Percentiles rank a stretch among this genome's conserved stretches.
phyloP scores from a whole-genome alignment of 2,113 vertebrate species.

The Periophthalmodon schlosseri region DNA sequence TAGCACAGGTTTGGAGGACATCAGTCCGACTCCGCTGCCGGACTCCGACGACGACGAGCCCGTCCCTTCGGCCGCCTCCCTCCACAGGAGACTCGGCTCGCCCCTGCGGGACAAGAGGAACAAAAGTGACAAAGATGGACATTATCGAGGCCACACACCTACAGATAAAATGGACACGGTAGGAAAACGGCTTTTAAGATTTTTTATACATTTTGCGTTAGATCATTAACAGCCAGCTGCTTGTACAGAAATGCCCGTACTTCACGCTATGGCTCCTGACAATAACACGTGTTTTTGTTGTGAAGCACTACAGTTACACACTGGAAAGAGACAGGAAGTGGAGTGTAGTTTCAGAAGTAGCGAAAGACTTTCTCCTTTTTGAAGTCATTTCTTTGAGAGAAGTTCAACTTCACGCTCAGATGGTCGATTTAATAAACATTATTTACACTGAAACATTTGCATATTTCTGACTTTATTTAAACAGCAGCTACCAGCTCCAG shows the following conservation, averaged over 20 bases:
- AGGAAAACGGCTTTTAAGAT: constrained; percentile 47
- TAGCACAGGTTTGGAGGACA: constrained; percentile 94
- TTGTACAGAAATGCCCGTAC: not conserved
- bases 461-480: not conserved
- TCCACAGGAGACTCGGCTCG: constrained; percentile 72
- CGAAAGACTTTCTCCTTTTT: constrained; percentile 54
- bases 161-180: constrained; percentile 91
- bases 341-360: constrained; percentile 41
- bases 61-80: constrained; percentile 71
- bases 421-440: too few species aligned
- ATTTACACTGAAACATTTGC: too few species aligned
- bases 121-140: constrained; percentile 80
- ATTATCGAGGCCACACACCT: constrained; percentile 80
- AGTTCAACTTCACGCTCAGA: not conserved
- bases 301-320: constrained; percentile 35
- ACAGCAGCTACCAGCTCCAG: constrained; percentile 31
- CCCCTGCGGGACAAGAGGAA: constrained; percentile 77
- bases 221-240: not conserved
- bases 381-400: constrained; percentile 6
- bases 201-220: not conserved
- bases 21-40: constrained; percentile 93
- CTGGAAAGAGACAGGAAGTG: constrained; percentile 49
- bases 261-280: too few species aligned
- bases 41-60: constrained; percentile 92
- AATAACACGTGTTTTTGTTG: not conserved